A percentile compares a stretch with the other conserved stretches of the same genome.
Evolutionary conservation across 2,113 vertebrate genomes (phyloP).

Genomic region (Engraulis encrasicolus): DNA sequence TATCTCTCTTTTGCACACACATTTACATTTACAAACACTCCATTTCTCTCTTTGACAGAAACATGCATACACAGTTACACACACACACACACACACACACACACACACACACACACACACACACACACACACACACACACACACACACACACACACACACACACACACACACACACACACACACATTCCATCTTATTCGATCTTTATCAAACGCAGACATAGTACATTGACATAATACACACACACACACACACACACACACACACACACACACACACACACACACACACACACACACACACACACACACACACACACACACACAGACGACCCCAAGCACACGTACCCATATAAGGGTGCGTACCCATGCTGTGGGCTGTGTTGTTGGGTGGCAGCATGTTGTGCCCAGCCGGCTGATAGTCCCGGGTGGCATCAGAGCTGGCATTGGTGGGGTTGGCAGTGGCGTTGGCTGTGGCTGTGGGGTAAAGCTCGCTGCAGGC

Average conservation of each 20-base stretch:
- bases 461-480: constrained; percentile 44
- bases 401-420: constrained; percentile 61
- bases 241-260: not conserved
- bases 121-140: no score
- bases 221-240: not conserved
- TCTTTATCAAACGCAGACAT: no score
- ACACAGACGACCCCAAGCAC: not conserved
- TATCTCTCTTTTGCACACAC: no score
- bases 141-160: no score
- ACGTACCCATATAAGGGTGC: constrained; percentile 72
- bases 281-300: not conserved
- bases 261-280: not conserved
- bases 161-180: no score
- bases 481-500: constrained; percentile 69
- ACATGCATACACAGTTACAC: no score
- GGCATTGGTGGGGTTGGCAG: no score
- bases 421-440: not conserved
- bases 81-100: no score
- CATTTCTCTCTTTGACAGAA: no score
- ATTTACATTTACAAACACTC: no score
- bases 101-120: no score
- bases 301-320: not conserved
- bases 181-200: no score
- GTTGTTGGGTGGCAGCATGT: constrained; percentile 67
- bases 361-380: constrained; percentile 55